These are phyloP conservation scores for Drosophila meridionalis DNA, from an alignment of 2,888 invertebrate genomes.

Conservation along the genomic window DNA sequence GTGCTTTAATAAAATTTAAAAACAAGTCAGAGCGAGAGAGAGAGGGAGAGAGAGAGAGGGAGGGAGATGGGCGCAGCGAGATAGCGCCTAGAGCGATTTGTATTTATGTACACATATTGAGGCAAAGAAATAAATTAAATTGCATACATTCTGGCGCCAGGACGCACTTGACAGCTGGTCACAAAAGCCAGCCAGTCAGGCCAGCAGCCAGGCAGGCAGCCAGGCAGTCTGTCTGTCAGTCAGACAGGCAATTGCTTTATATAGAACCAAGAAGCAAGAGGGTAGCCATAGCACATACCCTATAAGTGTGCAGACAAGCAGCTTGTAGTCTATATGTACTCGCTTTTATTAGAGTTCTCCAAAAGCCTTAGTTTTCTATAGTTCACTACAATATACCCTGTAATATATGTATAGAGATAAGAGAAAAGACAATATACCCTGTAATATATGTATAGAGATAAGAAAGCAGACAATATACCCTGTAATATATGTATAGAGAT, in stretches of 20 bases:
- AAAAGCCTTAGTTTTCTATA: background rate
- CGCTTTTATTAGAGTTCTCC: background rate
- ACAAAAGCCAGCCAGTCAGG: constrained; percentile 57
- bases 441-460: background rate
- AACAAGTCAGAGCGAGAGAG: constrained; percentile 5
- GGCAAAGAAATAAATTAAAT: constrained; percentile 73
- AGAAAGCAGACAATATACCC: too few relatives aligned
- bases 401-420: background rate
- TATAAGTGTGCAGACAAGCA: background rate
- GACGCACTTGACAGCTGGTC: constrained; percentile 71
- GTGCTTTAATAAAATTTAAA: constrained; percentile 72
- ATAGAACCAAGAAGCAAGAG: constrained; percentile 20
- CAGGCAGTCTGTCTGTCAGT: constrained; percentile 36
- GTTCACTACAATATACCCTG: background rate
- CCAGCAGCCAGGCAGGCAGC: constrained; percentile 37
- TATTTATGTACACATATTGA: constrained; percentile 37
- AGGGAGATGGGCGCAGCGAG: background rate
- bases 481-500: too few relatives aligned
- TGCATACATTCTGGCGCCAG: constrained; percentile 57
- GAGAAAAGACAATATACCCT: background rate
- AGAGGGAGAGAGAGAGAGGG: too few relatives aligned
- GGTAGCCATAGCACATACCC: background rate
- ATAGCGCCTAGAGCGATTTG: constrained; percentile 38
- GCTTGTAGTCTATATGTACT: background rate
- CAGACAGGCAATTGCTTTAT: constrained; percentile 28